Conservation (phyloP, 2,888 invertebrate genomes). For the Caenorhabditis auriculariae region DNA sequence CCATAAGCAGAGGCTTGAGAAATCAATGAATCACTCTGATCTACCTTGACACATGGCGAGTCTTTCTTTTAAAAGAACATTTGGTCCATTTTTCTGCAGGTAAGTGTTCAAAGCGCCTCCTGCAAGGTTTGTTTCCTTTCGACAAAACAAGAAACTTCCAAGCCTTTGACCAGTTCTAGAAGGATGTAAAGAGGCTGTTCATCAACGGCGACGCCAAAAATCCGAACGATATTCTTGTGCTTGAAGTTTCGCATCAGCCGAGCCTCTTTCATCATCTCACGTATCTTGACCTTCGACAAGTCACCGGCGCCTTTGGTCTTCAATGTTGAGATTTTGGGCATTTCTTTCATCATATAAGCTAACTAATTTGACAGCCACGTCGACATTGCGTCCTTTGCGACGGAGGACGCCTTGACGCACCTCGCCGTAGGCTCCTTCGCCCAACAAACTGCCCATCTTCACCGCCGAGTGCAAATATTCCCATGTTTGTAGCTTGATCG, state of each 20-base stretch:
- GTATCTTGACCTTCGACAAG: conserved; percentile 21
- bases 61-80: conserved; percentile 1
- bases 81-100: conserved; percentile 11
- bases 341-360: no score
- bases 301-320: conserved; percentile 13
- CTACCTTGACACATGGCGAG: conserved; percentile 11
- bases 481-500: conserved; percentile 15
- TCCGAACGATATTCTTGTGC: conserved; percentile 25
- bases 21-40: no score
- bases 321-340: no score
- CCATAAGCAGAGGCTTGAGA: no score
- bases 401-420: conserved; percentile 17
- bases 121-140: neutral
- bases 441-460: conserved; percentile 20
- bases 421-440: conserved; percentile 33
- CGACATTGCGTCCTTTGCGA: conserved; percentile 6
- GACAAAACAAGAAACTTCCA: neutral
- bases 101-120: conserved; percentile 1
- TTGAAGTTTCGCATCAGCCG: conserved; percentile 26
- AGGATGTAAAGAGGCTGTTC: conserved; percentile 32
- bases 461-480: conserved; percentile 19
- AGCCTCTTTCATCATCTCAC: conserved; percentile 35
- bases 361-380: conserved; percentile 28
- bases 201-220: conserved; percentile 30
- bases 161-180: conserved; percentile 20